Evolutionary conservation across 2,113 vertebrate genomes (phyloP).

Genomic region (Bombycilla garrulus): DNA sequence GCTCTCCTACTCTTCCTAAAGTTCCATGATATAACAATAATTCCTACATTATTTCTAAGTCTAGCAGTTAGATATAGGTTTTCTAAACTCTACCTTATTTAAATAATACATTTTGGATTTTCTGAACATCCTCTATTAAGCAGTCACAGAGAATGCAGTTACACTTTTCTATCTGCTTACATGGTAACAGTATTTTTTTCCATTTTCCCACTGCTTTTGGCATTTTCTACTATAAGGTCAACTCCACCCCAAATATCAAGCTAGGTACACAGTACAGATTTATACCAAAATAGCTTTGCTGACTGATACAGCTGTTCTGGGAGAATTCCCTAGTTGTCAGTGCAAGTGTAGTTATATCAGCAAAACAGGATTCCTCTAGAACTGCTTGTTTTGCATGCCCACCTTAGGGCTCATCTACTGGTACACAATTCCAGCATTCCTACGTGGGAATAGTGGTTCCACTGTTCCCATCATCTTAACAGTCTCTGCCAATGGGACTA

Average conservation of each 20-base stretch:
- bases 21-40: not conserved
- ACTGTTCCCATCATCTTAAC: not conserved
- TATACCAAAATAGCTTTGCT: conserved; percentile 35
- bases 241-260: not conserved
- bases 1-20: not conserved
- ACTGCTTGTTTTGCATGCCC: not conserved
- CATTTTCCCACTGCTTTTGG: not conserved
- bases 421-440: not conserved
- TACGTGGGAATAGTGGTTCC: not conserved
- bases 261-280: not conserved
- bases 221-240: conserved; percentile 24
- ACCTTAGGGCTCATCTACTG: not conserved
- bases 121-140: not conserved
- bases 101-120: not conserved
- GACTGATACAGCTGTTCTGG: conserved; percentile 19
- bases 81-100: not conserved
- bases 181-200: not conserved
- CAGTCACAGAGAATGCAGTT: not conserved
- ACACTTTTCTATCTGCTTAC: not conserved
- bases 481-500: not conserved
- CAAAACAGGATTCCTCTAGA: conserved; percentile 14
- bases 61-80: not conserved
- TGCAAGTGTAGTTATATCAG: not conserved
- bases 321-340: conserved; percentile 29
- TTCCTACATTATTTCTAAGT: not conserved